Base-by-base conservation (phyloP, 1,140 invertebrate genomes). In the Stratiolaelaps scimitus region DNA sequence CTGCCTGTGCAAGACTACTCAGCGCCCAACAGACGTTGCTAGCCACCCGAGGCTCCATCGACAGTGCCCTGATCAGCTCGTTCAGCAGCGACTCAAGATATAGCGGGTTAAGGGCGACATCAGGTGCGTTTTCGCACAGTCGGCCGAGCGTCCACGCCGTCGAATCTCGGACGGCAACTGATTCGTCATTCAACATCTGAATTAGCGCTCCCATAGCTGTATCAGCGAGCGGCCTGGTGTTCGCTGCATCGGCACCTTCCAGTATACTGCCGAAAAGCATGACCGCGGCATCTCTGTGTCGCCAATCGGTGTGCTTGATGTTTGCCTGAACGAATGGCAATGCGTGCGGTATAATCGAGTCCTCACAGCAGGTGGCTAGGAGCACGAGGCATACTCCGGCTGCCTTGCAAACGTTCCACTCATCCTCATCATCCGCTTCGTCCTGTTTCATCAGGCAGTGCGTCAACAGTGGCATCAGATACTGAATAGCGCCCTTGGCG, bases 11-110 rank as follows among this genome's bases (percentile, higher is more conserved):
- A n/a, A 99, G 78, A 65, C 91, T 92, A 47, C 89, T 93, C 71
- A 99, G 92, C 0, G 95, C 94, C 95, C 95, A 99, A 73, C 95
- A 98, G n/a, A 97, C 91, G 79, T 98, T 99, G 0, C 92, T 84
- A 17, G 96, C 93, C 0, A 99, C 95, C 34, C 94, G 80, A 0
- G 96, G 92, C 75, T 98, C 93, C 23, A 89, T 86, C 68, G 73
- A 73, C 13, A 98, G 76, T 13, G 90, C 90, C 71, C 85, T 85
- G 0, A 95, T 84, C 26, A 99, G 81, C 69, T 89, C 88, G 74
- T 93, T 85, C 1, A 99, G 75, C 13, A 99, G 74, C 6, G 87
- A 85, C 73, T 75, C 84, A 20, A 97, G 76, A 72, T 87, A 88
- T 0, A 81, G 83, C 71, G 88, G 84, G 76, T 89, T 92, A n/a